Evolutionary conservation across 2,113 vertebrate species (phyloP).

Genomic region (Anarrhichthys ocellatus): DNA sequence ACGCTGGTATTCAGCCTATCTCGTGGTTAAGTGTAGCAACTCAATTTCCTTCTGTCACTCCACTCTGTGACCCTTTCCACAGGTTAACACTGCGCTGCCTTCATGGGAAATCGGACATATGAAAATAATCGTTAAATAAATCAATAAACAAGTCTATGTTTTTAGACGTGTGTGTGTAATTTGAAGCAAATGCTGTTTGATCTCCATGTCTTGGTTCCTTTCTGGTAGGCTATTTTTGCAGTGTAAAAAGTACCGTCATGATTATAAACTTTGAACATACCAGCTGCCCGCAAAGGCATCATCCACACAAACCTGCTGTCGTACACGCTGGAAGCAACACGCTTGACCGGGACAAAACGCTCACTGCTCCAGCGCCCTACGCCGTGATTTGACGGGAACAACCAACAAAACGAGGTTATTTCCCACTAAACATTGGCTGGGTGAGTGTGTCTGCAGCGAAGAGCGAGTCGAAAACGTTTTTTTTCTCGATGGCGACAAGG

Average conservation of each 20-base stretch:
- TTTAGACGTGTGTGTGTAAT: background rate
- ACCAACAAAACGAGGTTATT: background rate
- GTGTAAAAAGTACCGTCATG: background rate
- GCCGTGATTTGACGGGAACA: background rate
- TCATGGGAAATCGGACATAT: conserved; percentile 11
- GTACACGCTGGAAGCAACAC: conserved; percentile 64
- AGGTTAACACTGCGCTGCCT: conserved; percentile 40
- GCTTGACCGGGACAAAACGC: conserved; percentile 47
- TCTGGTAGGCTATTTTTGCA: background rate
- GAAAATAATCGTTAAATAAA: rapidly evolving
- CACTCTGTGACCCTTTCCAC: conserved; percentile 39
- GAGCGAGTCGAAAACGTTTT: background rate
- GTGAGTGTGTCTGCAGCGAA: conserved; percentile 35
- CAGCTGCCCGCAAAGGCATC: conserved; percentile 60
- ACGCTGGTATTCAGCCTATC: conserved; percentile 46
- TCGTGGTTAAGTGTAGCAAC: conserved; percentile 8
- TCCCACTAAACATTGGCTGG: background rate
- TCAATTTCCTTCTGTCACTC: conserved; percentile 42
- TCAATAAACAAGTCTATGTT: background rate
- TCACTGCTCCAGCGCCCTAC: conserved; percentile 18
- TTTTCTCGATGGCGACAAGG: background rate
- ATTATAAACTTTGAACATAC: background rate
- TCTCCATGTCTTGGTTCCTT: background rate
- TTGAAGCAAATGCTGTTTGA: background rate
- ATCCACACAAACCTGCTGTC: conserved; percentile 15